Evolutionary conservation across 2,888 invertebrate species (phyloP).

Genomic region (Eurytoma californica): DNA sequence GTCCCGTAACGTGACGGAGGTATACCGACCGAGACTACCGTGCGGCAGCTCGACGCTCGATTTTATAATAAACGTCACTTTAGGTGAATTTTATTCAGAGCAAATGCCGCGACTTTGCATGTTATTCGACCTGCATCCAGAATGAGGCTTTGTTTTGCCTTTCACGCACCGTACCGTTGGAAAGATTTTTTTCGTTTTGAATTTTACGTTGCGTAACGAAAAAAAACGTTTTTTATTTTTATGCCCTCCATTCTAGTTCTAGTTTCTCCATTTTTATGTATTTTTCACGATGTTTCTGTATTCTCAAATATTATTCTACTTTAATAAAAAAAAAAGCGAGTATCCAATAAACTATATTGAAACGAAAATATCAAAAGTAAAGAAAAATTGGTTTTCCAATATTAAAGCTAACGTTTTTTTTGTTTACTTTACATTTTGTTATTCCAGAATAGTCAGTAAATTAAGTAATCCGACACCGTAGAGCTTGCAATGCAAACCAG

Average conservation of each 20-base stretch:
- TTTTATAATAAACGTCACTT: slow-evolving; percentile 48
- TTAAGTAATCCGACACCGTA: too few relatives aligned
- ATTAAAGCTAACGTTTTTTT: neutral
- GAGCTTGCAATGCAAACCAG: too few relatives aligned
- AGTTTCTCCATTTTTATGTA: too few relatives aligned
- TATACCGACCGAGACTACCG: neutral
- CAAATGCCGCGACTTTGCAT: slow-evolving; percentile 17
- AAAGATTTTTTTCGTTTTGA: too few relatives aligned
- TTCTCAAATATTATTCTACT: neutral
- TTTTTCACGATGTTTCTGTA: too few relatives aligned
- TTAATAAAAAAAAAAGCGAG: neutral
- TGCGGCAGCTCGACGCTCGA: slow-evolving; percentile 5
- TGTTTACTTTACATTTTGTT: too few relatives aligned
- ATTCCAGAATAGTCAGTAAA: too few relatives aligned
- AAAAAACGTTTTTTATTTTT: too few relatives aligned
- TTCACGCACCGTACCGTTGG: slow-evolving; percentile 10
- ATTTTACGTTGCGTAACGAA: too few relatives aligned
- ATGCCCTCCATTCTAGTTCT: too few relatives aligned
- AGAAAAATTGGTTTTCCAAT: neutral
- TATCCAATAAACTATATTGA: neutral
- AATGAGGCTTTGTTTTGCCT: slow-evolving; percentile 50
- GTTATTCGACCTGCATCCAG: slow-evolving; percentile 26
- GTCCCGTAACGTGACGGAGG: slow-evolving; percentile 8
- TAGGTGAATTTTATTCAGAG: slow-evolving; percentile 32
- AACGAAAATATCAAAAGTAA: neutral